Evolutionary conservation across 2,113 vertebrate genomes (phyloP).

Genomic region (Laticauda laticaudata): DNA sequence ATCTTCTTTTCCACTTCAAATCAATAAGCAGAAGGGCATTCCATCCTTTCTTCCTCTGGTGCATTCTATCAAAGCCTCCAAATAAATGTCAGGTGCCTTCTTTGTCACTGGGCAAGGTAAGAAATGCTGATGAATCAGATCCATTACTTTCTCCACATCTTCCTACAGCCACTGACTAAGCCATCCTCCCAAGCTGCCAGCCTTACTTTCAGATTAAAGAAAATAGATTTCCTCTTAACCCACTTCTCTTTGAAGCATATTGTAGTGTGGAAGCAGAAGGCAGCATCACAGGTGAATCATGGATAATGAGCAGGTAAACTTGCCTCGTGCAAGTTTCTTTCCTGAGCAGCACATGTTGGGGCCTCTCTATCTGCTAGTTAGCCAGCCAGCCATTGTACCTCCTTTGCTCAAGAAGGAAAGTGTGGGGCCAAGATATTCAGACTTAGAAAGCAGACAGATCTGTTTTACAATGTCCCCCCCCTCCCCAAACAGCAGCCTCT

Average conservation of each 20-base stretch:
- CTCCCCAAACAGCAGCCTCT: conserved; percentile 8
- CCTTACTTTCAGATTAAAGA: rapidly evolving
- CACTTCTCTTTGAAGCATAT: conserved; percentile 12
- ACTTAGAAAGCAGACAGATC: conserved; percentile 25
- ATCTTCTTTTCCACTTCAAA: not conserved
- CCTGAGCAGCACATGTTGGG: conserved; percentile 61
- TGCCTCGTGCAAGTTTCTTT: conserved; percentile 41
- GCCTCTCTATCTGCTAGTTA: conserved; percentile 43
- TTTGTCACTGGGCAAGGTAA: not conserved
- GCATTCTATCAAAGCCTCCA: not conserved
- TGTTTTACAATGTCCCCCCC: not conserved
- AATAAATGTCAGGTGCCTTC: not conserved
- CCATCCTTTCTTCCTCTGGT: not conserved
- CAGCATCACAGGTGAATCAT: conserved; percentile 59
- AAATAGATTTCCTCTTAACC: not conserved
- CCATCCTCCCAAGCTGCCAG: not conserved
- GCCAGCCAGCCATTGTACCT: conserved; percentile 27
- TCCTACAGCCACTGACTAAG: conserved; percentile 9
- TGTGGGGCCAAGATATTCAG: not conserved
- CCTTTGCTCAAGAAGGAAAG: conserved; percentile 14
- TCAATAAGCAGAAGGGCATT: not conserved
- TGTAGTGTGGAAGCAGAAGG: conserved; percentile 35
- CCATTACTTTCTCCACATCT: conserved; percentile 1
- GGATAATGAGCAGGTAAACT: conserved; percentile 42
- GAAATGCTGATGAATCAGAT: rapidly evolving